These are phyloP conservation scores for Oryzias sinensis DNA, from an alignment of 2,797 vertebrate species.

Conservation along the genomic window DNA sequence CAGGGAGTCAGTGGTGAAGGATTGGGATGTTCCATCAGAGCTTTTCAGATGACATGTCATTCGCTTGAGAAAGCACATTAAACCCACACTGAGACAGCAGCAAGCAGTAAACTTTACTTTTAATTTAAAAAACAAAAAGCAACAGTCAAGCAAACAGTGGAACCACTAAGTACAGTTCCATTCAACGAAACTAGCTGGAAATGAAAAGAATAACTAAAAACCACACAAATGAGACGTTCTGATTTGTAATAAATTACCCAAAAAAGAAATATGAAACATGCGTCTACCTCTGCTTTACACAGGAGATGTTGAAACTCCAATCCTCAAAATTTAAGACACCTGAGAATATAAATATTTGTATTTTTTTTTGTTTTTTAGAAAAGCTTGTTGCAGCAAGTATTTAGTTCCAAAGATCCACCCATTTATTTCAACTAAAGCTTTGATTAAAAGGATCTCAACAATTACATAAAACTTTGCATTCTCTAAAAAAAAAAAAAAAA, in stretches of 20 bases:
- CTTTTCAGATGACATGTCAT: too few species aligned
- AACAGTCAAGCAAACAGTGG: conserved; percentile 78
- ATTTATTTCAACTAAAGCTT: conserved; percentile 68
- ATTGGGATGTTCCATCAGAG: too few species aligned
- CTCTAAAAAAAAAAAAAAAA: conserved; percentile 36
- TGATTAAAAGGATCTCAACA: conserved; percentile 57
- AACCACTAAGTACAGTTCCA: conserved; percentile 75
- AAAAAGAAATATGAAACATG: conserved; percentile 67
- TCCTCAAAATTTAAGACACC: conserved; percentile 75
- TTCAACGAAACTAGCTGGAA: conserved; percentile 70
- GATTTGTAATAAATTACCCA: conserved; percentile 82
- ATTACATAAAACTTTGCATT: conserved; percentile 69
- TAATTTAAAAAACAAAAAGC: conserved; percentile 71
- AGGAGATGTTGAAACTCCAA: conserved; percentile 70
- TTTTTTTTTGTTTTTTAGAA: conserved; percentile 40
- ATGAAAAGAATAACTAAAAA: conserved; percentile 73
- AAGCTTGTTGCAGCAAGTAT: conserved; percentile 73
- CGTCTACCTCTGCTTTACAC: conserved; percentile 71
- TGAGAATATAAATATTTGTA: conserved; percentile 78
- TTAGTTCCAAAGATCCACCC: conserved; percentile 65
- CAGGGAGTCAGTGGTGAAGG: too few species aligned
- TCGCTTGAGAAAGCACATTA: neutral
- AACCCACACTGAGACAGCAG: neutral
- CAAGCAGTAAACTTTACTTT: conserved; percentile 61
- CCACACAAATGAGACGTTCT: conserved; percentile 75